These are phyloP conservation scores for human (Homo sapiens) DNA, from an alignment of 2,113 vertebrate species.

Conservation along the genomic window GRCh38 chrX:131371501-131372000, in stretches of 20 bases:
- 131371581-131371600: not conserved
- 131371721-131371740: not conserved
- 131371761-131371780: not conserved
- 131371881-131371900: not conserved
- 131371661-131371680: not conserved
- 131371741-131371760: not conserved
- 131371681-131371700: not conserved
- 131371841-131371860: not conserved
- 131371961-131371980: not conserved
- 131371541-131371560: not conserved
- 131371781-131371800: not conserved
- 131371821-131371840: not conserved
- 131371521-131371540: not conserved
- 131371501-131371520: constrained; percentile 11
- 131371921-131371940: not conserved
- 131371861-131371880: not conserved
- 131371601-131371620: not conserved
- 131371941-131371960: not conserved
- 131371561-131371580: not conserved
- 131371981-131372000: not conserved
- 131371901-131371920: not conserved
- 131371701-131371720: not conserved
- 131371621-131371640: not conserved
- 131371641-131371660: not conserved
- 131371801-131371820: not conserved